phyloP scores from a whole-genome alignment of 1,140 invertebrate species.

The Rhopalosiphum padi region DNA sequence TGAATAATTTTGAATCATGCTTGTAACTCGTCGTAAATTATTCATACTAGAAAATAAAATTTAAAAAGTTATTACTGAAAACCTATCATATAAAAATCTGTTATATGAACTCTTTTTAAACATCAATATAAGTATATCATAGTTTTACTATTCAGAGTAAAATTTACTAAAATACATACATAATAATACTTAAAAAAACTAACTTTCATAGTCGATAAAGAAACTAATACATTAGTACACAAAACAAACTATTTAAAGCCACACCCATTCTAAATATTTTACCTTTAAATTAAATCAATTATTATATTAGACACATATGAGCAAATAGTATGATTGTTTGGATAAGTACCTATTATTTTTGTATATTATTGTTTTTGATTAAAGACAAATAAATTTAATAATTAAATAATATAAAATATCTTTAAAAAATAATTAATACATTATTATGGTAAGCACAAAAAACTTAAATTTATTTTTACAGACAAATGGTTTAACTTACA shows the following conservation, averaged over 20 bases:
- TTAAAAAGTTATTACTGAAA: neutral
- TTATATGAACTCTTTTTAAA: neutral
- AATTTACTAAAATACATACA: neutral
- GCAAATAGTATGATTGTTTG: neutral
- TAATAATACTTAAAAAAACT: neutral
- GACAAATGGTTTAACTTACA: neutral
- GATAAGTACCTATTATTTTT: neutral
- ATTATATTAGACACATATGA: neutral
- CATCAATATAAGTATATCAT: neutral
- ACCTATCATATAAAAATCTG: neutral
- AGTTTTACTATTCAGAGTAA: neutral
- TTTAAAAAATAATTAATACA: neutral
- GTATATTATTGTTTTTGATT: neutral
- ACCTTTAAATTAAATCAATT: neutral
- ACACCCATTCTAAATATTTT: neutral
- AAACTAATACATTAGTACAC: neutral
- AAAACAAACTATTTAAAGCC: neutral
- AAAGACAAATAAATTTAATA: neutral
- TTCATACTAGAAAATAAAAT: conserved; percentile 27
- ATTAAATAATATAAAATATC: neutral
- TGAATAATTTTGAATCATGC: conserved; percentile 33
- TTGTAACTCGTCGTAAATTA: neutral
- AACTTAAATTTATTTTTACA: neutral
- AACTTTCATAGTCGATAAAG: neutral
- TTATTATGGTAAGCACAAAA: neutral